Conservation (phyloP, 1,140 invertebrate species). For the Uloborus diversus region DNA sequence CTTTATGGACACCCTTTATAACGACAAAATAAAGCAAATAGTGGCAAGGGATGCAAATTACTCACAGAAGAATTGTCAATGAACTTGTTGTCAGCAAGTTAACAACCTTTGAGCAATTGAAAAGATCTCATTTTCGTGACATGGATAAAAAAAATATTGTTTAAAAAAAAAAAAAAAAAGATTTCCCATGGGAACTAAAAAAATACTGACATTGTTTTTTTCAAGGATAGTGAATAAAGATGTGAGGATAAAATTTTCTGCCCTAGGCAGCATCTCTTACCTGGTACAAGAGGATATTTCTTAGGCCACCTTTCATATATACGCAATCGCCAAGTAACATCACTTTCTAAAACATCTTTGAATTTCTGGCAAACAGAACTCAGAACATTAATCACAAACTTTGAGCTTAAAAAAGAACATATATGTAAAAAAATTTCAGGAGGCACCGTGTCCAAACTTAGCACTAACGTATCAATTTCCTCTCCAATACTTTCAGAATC, state of each 20-base stretch:
- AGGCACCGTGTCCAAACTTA: conserved; percentile 44
- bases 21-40: no score
- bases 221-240: no score
- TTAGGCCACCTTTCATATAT: conserved; percentile 43
- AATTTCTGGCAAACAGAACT: conserved; percentile 43
- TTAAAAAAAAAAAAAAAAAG: not conserved
- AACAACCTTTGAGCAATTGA: no score
- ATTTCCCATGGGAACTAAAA: not conserved
- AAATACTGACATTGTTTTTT: not conserved
- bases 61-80: no score
- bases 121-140: no score
- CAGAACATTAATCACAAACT: conserved; percentile 48
- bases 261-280: conserved; percentile 6
- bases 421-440: conserved; percentile 52
- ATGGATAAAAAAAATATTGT: not conserved
- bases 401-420: conserved; percentile 53
- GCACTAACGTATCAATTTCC: not conserved
- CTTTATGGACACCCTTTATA: no score
- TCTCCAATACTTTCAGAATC: not conserved
- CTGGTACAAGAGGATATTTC: conserved; percentile 37
- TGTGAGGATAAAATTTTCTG: no score
- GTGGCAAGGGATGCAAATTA: no score
- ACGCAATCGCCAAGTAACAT: conserved; percentile 39
- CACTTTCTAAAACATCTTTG: conserved; percentile 37
- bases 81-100: no score